A percentile compares a stretch with the other conserved stretches of the same genome.
Evolutionary conservation across 2,113 vertebrate genomes (phyloP).

Genomic region (Apteryx mantelli): DNA sequence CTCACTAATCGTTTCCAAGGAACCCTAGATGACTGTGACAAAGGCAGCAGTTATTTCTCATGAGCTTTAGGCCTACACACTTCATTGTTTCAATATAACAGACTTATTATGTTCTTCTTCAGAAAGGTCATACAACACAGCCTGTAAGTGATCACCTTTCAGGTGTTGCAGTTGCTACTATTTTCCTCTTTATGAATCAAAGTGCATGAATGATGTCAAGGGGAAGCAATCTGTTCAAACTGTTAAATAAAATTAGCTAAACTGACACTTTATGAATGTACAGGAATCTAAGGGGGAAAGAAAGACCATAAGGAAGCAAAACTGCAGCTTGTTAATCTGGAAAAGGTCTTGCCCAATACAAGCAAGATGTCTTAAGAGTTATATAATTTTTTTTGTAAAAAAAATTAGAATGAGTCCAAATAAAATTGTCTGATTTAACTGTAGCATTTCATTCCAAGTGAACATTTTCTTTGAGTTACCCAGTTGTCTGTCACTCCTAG

Average conservation of each 20-base stretch:
- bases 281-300: background rate
- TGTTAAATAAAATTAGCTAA: slow-evolving; percentile 26
- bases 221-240: background rate
- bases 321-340: background rate
- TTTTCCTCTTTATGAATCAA: background rate
- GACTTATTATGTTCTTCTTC: background rate
- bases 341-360: background rate
- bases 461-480: background rate
- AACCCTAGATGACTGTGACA: background rate
- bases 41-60: background rate
- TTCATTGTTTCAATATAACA: slow-evolving; percentile 12
- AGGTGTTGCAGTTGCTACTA: background rate
- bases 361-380: background rate
- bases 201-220: background rate
- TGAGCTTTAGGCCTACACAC: background rate
- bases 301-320: background rate
- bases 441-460: background rate
- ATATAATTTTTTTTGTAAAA: background rate
- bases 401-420: background rate
- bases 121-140: background rate
- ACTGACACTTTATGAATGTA: background rate
- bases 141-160: background rate
- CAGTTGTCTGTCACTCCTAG: background rate
- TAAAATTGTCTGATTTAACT: background rate
- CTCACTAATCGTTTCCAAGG: background rate